phyloP scores from a whole-genome alignment of 2,888 invertebrate genomes.

The Phengaris alcon region DNA sequence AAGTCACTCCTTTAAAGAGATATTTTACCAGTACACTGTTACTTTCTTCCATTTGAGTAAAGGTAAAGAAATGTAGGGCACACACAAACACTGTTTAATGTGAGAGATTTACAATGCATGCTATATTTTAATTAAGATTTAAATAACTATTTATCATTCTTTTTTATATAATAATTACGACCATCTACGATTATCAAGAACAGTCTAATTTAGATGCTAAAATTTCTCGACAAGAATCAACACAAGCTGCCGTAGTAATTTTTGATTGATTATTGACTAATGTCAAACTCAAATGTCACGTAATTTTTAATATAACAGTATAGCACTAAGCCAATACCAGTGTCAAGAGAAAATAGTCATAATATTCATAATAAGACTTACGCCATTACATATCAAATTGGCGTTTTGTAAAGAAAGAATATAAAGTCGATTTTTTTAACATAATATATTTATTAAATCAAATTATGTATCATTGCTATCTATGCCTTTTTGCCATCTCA shows the following conservation, averaged over 20 bases:
- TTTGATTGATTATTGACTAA: conserved; percentile 17
- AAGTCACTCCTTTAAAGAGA: conserved; percentile 65
- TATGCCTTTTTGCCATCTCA: too few species aligned
- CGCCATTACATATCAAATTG: too few species aligned
- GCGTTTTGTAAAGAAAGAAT: too few species aligned
- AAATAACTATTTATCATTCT: not conserved
- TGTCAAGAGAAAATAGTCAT: too few species aligned
- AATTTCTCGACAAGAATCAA: conserved; percentile 7
- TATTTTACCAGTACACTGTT: conserved; percentile 52
- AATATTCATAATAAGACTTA: too few species aligned
- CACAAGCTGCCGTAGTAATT: conserved; percentile 11
- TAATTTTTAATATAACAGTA: not conserved
- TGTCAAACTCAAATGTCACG: conserved; percentile 9
- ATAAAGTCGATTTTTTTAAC: too few species aligned
- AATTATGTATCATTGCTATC: too few species aligned
- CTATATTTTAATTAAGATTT: not conserved
- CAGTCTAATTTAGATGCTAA: not conserved
- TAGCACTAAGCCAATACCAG: too few species aligned
- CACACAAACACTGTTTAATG: conserved; percentile 34
- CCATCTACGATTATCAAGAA: not conserved
- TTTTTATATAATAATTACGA: not conserved
- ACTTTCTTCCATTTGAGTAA: conserved; percentile 74
- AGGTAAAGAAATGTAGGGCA: conserved; percentile 69
- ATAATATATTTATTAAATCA: too few species aligned
- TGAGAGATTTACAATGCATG: not conserved